phyloP scores from a whole-genome alignment of 2,888 invertebrate genomes.

The Taenaris catops region DNA sequence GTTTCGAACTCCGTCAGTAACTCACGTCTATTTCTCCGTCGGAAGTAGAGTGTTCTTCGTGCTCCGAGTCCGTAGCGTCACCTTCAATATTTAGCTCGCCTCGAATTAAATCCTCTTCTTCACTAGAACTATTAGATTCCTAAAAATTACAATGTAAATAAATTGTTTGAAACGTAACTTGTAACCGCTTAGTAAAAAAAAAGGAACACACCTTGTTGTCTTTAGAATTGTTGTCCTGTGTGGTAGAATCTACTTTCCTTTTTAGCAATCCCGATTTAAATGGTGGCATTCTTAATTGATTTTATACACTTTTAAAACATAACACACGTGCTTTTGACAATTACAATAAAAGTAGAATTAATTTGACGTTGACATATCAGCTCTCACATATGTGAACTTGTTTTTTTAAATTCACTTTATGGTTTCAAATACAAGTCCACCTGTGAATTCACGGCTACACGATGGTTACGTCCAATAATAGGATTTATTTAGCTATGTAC shows the following conservation, averaged over 20 bases:
- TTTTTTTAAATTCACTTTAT: no score
- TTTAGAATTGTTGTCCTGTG: slow-evolving; percentile 26
- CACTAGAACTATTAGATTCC: slow-evolving; percentile 32
- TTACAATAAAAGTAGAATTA: no score
- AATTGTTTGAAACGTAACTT: not conserved
- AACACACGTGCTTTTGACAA: slow-evolving; percentile 16
- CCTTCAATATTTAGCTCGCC: slow-evolving; percentile 42
- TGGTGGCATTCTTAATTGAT: slow-evolving; percentile 54
- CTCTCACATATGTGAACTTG: not conserved
- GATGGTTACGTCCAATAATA: no score
- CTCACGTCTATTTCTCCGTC: slow-evolving; percentile 67
- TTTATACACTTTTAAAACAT: not conserved
- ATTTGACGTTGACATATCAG: not conserved
- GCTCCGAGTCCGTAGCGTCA: slow-evolving; percentile 58
- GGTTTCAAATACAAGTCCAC: no score
- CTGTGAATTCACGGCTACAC: no score
- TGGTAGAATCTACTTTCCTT: slow-evolving; percentile 42
- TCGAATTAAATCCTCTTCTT: slow-evolving; percentile 38
- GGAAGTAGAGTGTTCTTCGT: slow-evolving; percentile 55
- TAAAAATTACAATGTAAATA: no score
- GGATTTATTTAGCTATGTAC: no score
- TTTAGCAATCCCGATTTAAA: slow-evolving; percentile 56
- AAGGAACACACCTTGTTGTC: slow-evolving; percentile 34
- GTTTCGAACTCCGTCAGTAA: no score
- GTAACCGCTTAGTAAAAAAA: not conserved